Conservation (phyloP, 1,140 invertebrate genomes). For the Bombus superbus region DNA sequence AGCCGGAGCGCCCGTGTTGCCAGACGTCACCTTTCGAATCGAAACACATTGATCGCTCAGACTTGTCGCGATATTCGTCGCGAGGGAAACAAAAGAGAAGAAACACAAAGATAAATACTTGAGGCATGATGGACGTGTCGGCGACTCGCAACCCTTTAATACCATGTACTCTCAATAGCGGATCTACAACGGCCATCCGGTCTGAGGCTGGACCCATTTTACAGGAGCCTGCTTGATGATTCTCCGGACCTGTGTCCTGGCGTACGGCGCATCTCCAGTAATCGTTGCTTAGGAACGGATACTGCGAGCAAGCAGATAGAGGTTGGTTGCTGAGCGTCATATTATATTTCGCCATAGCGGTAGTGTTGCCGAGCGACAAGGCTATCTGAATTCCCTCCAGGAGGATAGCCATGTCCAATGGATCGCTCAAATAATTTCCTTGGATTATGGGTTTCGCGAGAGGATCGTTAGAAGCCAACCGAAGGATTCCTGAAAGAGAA, state of each 20-base stretch:
- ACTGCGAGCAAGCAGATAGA: constrained; percentile 83
- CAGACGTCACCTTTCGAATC: constrained; percentile 76
- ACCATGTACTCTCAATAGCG: constrained; percentile 85
- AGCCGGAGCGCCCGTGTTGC: constrained; percentile 82
- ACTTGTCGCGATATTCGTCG: background rate
- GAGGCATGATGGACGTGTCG: constrained; percentile 85
- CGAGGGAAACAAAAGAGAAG: background rate
- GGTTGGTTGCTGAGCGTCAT: constrained; percentile 79
- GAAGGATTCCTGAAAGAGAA: constrained; percentile 60
- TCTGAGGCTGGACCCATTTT: constrained; percentile 90
- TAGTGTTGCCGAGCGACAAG: constrained; percentile 78
- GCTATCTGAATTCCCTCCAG: constrained; percentile 82
- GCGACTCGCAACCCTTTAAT: constrained; percentile 82
- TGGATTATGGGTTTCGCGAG: constrained; percentile 84
- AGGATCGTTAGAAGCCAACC: constrained; percentile 84
- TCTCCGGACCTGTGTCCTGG: constrained; percentile 90
- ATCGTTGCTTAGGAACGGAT: constrained; percentile 86
- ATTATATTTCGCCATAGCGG: constrained; percentile 80
- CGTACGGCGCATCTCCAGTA: constrained; percentile 91
- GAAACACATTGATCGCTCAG: too few species aligned
- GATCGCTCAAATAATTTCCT: constrained; percentile 84
- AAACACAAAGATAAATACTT: constrained; percentile 62
- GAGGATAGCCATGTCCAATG: constrained; percentile 78
- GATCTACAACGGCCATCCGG: constrained; percentile 88
- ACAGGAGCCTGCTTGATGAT: constrained; percentile 92